Evolutionary conservation across 2,888 invertebrate species (phyloP).

Genomic region (Sesamia inferens): DNA sequence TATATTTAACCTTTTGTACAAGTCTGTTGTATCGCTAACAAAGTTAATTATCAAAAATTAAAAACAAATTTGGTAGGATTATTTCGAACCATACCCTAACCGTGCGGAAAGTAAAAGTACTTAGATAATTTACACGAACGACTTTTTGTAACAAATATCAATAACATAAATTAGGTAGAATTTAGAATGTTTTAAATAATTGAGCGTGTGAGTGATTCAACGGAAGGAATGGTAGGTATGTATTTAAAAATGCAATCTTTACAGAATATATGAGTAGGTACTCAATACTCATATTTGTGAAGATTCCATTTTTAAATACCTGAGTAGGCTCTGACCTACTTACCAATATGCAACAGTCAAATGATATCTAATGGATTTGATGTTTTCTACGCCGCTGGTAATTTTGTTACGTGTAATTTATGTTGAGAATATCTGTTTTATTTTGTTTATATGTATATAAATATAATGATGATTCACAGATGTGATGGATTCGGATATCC

Average conservation of each 20-base stretch:
- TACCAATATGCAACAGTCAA: background rate
- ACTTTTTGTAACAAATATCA: constrained; percentile 1
- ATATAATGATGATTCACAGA: no score
- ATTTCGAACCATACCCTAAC: background rate
- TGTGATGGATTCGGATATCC: background rate
- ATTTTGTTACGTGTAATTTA: background rate
- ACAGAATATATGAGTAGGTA: background rate
- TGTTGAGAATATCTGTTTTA: background rate
- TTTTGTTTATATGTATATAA: background rate
- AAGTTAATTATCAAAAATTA: background rate
- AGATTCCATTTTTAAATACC: no score
- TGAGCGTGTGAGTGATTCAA: background rate
- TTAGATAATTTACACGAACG: background rate
- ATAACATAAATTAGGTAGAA: background rate
- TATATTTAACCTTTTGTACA: constrained; percentile 5
- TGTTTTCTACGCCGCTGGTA: background rate
- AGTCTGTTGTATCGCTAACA: background rate
- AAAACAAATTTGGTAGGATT: constrained; percentile 3
- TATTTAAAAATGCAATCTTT: background rate
- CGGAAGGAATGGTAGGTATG: background rate
- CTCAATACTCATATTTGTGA: background rate
- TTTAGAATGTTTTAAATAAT: background rate
- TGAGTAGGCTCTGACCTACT: background rate
- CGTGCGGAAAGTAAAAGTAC: background rate
- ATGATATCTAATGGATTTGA: background rate